Evolutionary conservation across 1,140 invertebrate genomes (phyloP), one percentile per base, ranked within the genome.

Genomic region (Drosophila mayri): DNA sequence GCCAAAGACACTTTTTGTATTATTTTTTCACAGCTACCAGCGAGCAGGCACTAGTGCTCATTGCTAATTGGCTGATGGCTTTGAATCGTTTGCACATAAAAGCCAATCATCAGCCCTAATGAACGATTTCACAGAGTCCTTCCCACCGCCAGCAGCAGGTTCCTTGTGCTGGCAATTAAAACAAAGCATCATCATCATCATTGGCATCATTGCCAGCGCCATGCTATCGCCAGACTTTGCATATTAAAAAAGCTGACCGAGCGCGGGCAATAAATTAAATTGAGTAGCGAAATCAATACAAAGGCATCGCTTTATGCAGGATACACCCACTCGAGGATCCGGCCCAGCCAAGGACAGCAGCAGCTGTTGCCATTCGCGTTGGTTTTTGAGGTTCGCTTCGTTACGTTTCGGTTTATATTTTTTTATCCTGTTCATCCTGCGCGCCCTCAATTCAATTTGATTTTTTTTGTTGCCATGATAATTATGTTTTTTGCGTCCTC

Each of bases 231-330:
- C 68, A 73, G 70, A 74, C 71, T 74, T 74, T 74, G 71, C 70
- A 74, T 74, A 74, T 74, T 74, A 74, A 64, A 75, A 75, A 75
- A 64, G 70, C 59, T 64, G 49, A 64, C 70, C 70, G 52, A 74
- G 71, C 47, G 28, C 28, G 30, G 61, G 61, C 62, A 75, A 66
- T 76, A 76, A 76, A 76, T 76, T 76, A 76, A 76, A 76, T 76
- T 76, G 72, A 58, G 50, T 76, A 59, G 41, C 54, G 60, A 76
- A 75, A 66, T 63, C 71, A 75, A 76, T 66, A 52, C 50, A 76
- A 59, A 65, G 38, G 52, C 62, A 55, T 67, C 41, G 64, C 73
- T 74, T 74, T 71, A 47, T 71, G 62, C 54, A 55, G 55, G 71
- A 74, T 74, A 74, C 70, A 18, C 47, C 32, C 65, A 70, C 68